Percentiles rank a stretch among this genome's conserved stretches.
Conservation (phyloP, 2,797 vertebrate genomes). For the Tadarida brasiliensis region DNA sequence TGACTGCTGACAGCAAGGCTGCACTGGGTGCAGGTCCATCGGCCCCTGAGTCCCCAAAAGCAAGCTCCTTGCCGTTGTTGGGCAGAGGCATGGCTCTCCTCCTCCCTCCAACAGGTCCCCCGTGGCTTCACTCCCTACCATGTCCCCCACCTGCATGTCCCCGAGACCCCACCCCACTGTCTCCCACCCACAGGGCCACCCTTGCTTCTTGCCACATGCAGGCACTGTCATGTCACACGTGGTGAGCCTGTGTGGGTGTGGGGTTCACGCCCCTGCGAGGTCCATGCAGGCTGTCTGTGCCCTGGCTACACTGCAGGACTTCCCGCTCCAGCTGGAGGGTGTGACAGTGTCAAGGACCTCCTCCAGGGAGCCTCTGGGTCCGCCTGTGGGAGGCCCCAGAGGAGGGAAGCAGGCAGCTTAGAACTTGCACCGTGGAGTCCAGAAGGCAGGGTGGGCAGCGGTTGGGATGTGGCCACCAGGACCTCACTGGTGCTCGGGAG, state of each 20-base stretch:
- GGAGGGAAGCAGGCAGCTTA: rapidly evolving
- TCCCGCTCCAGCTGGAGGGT: neutral
- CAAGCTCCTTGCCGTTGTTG: neutral
- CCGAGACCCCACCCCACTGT: too few species aligned
- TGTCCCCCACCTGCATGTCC: too few species aligned
- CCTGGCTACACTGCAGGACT: neutral
- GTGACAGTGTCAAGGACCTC: neutral
- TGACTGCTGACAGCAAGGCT: neutral
- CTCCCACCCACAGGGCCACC: neutral
- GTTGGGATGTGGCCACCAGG: neutral
- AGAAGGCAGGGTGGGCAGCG: neutral
- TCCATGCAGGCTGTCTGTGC: neutral
- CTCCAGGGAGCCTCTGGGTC: neutral
- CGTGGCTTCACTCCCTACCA: too few species aligned
- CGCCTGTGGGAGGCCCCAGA: neutral
- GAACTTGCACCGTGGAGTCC: neutral
- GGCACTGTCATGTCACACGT: neutral
- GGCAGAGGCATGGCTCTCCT: neutral
- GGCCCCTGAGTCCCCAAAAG: neutral
- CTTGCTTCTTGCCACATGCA: neutral
- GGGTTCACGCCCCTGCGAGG: neutral
- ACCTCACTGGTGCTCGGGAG: slow-evolving; percentile 21
- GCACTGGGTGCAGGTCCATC: neutral
- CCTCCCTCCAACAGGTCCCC: neutral
- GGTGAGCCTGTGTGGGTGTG: neutral